Percentiles rank a stretch among this genome's conserved stretches.
phyloP scores from a whole-genome alignment of 2,113 vertebrate genomes.

The Cinclus mexicanus region DNA sequence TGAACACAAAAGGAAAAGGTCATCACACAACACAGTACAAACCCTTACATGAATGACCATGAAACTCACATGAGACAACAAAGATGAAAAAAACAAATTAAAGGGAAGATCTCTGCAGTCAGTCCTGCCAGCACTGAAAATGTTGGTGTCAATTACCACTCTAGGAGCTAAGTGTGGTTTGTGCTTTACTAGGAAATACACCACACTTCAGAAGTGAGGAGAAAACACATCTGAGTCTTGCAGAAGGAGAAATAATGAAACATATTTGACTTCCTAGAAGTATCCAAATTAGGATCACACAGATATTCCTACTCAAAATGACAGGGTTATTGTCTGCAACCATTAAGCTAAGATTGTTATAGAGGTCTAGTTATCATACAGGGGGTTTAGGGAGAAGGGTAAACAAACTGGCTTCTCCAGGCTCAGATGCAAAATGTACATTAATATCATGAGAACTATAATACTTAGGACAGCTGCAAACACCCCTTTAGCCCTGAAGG shows the following conservation, averaged over 20 bases:
- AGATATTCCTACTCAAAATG: not conserved
- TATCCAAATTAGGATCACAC: not conserved
- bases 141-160: not conserved
- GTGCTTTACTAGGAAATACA: not conserved
- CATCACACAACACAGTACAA: not conserved
- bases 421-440: not conserved
- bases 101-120: not conserved
- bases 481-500: not conserved
- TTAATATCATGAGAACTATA: not conserved
- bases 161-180: not conserved
- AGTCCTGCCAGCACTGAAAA: not conserved
- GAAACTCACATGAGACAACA: not conserved
- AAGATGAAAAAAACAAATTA: not conserved
- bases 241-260: not conserved
- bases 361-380: not conserved
- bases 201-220: not conserved
- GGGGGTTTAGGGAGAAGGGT: not conserved
- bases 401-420: not conserved
- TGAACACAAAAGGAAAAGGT: not conserved
- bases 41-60: rapidly evolving
- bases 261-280: not conserved
- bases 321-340: not conserved
- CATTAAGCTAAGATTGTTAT: not conserved
- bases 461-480: not conserved
- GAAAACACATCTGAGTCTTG: not conserved